Conservation (phyloP, 2,888 invertebrate genomes). For the Dolichomitus sp. region DNA sequence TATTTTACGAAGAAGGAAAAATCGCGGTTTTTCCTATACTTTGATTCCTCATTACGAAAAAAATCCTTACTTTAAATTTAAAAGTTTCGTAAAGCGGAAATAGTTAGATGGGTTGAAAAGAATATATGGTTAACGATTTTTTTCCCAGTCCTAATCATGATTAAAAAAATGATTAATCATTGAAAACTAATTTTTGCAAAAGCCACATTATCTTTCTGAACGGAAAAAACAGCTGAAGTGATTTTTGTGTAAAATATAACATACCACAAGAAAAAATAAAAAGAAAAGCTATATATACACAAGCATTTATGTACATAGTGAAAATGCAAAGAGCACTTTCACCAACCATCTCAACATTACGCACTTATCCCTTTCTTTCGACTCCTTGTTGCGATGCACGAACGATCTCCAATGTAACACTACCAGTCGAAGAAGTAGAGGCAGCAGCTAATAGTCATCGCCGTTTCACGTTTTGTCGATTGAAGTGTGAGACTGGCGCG, state of each 20-base stretch:
- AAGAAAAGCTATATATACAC: no score
- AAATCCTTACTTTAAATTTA: background rate
- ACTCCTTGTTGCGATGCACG: slow-evolving; percentile 25
- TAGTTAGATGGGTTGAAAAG: background rate
- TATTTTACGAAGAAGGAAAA: slow-evolving; percentile 43
- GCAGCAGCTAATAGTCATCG: slow-evolving; percentile 55
- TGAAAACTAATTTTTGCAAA: no score
- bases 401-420: slow-evolving; percentile 7
- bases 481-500: slow-evolving; percentile 52
- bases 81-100: background rate
- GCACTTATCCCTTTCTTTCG: slow-evolving; percentile 6
- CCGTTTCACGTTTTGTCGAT: slow-evolving; percentile 60
- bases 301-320: background rate
- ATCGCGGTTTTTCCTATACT: background rate
- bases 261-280: no score
- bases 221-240: no score
- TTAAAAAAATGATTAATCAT: no score
- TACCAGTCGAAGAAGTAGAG: background rate
- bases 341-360: background rate
- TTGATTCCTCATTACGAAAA: background rate
- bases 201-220: no score
- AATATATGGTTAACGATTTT: background rate
- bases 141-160: background rate
- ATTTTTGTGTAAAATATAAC: no score
- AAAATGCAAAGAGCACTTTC: background rate